phyloP scores from a whole-genome alignment of 2,797 vertebrate species.

The Platyrinchus mystaceus region DNA sequence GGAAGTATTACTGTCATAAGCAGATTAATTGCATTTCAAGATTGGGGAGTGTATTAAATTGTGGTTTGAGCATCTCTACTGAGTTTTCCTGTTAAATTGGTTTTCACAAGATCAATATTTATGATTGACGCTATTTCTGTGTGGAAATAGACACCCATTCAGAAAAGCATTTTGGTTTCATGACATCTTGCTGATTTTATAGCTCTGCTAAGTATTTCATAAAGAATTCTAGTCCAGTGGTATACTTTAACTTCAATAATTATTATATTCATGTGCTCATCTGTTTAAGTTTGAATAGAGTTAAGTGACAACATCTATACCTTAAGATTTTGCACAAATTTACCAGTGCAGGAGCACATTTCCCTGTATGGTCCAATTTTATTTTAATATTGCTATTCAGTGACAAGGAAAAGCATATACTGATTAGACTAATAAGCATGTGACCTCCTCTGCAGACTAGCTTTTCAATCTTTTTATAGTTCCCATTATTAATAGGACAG shows the following conservation, averaged over 20 bases:
- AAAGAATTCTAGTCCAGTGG: background rate
- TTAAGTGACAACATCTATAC: background rate
- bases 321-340: background rate
- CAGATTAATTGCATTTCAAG: slow-evolving; percentile 1
- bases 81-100: background rate
- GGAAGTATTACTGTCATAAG: background rate
- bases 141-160: background rate
- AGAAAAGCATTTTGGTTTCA: background rate
- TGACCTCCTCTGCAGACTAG: background rate
- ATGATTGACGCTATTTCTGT: background rate
- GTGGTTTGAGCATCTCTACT: background rate
- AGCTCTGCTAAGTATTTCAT: background rate
- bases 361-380: background rate
- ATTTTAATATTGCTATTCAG: background rate
- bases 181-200: background rate
- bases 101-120: background rate
- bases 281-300: background rate
- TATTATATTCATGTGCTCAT: background rate
- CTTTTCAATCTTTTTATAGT: slow-evolving; percentile 33
- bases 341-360: background rate
- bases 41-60: background rate
- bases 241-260: background rate
- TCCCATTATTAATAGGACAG: slow-evolving; percentile 20
- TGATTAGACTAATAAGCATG: slow-evolving; percentile 11
- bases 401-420: background rate